phyloP scores from a whole-genome alignment of 2,113 vertebrate species.

The Pelecanus crispus region DNA sequence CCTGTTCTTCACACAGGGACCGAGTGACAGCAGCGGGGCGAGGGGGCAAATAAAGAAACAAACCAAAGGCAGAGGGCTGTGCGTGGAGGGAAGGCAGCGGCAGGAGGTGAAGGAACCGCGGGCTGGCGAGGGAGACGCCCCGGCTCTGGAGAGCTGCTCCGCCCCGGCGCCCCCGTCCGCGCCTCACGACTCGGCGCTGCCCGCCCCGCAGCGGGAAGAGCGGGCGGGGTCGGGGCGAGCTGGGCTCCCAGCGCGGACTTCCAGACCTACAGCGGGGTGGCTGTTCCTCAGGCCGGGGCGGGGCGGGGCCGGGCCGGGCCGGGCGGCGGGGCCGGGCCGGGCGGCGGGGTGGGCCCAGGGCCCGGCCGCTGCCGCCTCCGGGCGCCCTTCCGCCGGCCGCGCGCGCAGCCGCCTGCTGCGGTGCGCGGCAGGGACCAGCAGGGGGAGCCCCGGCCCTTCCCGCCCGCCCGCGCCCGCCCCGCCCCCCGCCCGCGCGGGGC shows the following conservation, averaged over 20 bases:
- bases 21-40: rapidly evolving
- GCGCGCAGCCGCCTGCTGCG: neutral
- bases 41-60: neutral
- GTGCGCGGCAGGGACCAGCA: neutral
- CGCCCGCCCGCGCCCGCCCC: neutral
- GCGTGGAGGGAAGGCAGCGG: neutral
- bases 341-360: neutral
- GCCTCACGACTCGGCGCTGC: neutral
- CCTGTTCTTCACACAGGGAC: neutral
- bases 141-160: no score
- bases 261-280: neutral
- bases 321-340: no score
- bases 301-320: neutral
- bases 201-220: neutral
- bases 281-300: neutral
- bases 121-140: no score
- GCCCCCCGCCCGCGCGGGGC: neutral
- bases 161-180: neutral
- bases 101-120: neutral
- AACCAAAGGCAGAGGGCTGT: rapidly evolving
- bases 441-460: neutral
- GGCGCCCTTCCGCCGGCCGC: neutral
- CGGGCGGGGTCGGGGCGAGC: neutral
- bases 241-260: neutral
- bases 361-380: no score